These are phyloP conservation scores for Barbus barbus DNA, from an alignment of 2,113 vertebrate genomes.

Conservation along the genomic window DNA sequence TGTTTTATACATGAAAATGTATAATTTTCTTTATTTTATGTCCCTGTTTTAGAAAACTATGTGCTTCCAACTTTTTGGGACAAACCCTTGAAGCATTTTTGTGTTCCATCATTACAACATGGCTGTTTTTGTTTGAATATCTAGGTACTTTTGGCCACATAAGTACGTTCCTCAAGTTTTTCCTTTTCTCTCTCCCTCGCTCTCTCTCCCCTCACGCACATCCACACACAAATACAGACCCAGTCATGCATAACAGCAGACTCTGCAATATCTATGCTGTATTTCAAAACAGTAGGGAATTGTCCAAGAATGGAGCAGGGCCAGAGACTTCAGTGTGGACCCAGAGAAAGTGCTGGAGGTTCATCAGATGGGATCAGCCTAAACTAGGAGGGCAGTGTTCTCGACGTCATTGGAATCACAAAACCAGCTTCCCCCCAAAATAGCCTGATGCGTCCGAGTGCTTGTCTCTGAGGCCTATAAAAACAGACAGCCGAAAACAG, in stretches of 20 bases:
- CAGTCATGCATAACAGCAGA: conserved; percentile 4
- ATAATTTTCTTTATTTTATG: neutral
- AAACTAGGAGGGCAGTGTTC: conserved; percentile 14
- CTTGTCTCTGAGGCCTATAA: conserved; percentile 11
- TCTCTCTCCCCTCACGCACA: neutral
- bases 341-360: conserved; percentile 6
- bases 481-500: conserved; percentile 22
- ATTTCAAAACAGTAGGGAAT: conserved; percentile 4
- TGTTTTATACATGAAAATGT: neutral
- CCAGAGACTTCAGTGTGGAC: neutral
- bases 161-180: neutral
- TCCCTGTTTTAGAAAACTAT: neutral
- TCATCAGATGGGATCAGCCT: conserved; percentile 26
- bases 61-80: neutral
- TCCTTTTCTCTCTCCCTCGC: no score
- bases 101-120: neutral
- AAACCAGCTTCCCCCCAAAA: conserved; percentile 32
- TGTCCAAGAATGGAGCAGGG: neutral
- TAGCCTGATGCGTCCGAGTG: neutral
- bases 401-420: conserved; percentile 11
- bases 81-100: neutral
- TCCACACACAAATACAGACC: conserved; percentile 6
- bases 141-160: neutral
- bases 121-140: neutral
- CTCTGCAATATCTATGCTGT: neutral